Conservation (phyloP, 2,888 invertebrate genomes). For the Cosmorhoe ocellata region DNA sequence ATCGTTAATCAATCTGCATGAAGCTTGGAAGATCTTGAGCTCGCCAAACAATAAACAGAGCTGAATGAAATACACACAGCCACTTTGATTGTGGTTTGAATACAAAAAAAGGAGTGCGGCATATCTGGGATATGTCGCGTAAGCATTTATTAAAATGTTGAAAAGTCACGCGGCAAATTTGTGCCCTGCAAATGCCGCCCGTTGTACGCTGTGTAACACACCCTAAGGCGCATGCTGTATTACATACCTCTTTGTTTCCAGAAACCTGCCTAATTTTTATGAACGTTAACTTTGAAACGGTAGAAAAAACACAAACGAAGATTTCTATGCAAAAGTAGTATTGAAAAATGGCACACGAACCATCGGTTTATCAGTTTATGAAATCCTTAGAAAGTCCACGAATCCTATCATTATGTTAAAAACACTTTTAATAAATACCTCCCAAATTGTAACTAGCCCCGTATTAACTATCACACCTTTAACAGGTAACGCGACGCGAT, state of each 20-base stretch:
- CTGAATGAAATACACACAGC: too few relatives aligned
- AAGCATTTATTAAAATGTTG: too few relatives aligned
- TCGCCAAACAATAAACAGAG: too few relatives aligned
- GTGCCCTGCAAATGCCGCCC: too few relatives aligned
- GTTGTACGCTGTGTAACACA: too few relatives aligned
- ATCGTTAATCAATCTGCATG: too few relatives aligned
- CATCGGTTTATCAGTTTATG: neutral
- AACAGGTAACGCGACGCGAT: slow-evolving; percentile 44
- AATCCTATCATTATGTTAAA: neutral
- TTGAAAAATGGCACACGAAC: neutral
- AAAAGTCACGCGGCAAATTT: too few relatives aligned
- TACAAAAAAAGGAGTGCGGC: too few relatives aligned
- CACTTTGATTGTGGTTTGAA: too few relatives aligned
- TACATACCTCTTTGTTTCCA: slow-evolving; percentile 42
- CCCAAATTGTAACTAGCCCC: neutral
- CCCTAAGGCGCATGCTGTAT: slow-evolving; percentile 30
- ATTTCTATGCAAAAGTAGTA: neutral
- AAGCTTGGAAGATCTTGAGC: too few relatives aligned
- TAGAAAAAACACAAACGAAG: neutral
- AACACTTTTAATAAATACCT: neutral
- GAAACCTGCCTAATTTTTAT: slow-evolving; percentile 3
- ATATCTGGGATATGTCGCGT: too few relatives aligned
- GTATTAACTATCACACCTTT: slow-evolving; percentile 24
- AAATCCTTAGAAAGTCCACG: neutral
- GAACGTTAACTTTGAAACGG: neutral